A percentile compares a stretch with the other conserved stretches of the same genome.
phyloP scores from a whole-genome alignment of 2,888 invertebrate species.

The Cryptocephalus moraei region DNA sequence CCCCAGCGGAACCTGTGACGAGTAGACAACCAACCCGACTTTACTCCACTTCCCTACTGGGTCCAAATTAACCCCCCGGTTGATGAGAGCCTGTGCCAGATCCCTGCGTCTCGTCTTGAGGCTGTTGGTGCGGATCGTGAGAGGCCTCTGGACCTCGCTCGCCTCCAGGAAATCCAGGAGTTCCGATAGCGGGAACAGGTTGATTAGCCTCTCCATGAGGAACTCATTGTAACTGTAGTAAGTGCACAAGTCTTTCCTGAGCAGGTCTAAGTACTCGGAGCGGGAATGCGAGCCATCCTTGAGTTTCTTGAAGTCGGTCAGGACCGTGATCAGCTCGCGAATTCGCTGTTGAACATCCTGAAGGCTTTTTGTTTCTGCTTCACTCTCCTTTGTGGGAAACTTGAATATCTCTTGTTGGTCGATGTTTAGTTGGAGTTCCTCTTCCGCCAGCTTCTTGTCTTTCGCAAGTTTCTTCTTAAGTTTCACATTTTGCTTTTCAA shows the following conservation, averaged over 20 bases:
- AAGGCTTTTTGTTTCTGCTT: slow-evolving; percentile 60
- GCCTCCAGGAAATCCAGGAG: slow-evolving; percentile 92
- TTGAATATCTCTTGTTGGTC: slow-evolving; percentile 64
- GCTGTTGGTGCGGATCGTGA: slow-evolving; percentile 93
- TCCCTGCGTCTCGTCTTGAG: slow-evolving; percentile 87
- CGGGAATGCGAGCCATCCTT: slow-evolving; percentile 62
- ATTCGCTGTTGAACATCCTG: slow-evolving; percentile 84
- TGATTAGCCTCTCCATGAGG: slow-evolving; percentile 84
- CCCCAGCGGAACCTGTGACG: slow-evolving; percentile 91
- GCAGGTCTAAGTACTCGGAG: slow-evolving; percentile 68
- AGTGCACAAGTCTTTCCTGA: slow-evolving; percentile 76
- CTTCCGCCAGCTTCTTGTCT: slow-evolving; percentile 64
- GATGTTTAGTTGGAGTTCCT: slow-evolving; percentile 74
- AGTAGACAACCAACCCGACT: slow-evolving; percentile 93
- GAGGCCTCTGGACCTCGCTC: slow-evolving; percentile 67
- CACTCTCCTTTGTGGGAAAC: slow-evolving; percentile 68
- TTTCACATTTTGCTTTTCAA: slow-evolving; percentile 74
- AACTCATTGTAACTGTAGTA: slow-evolving; percentile 98
- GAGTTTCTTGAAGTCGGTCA: slow-evolving; percentile 66
- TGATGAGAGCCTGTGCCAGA: slow-evolving; percentile 88
- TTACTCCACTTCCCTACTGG: slow-evolving; percentile 98
- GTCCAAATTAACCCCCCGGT: slow-evolving; percentile 95
- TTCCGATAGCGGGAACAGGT: slow-evolving; percentile 78
- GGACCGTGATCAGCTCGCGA: slow-evolving; percentile 69
- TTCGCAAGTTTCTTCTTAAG: slow-evolving; percentile 62